Base-by-base conservation (phyloP, 2,113 vertebrate genomes). In the Arothron firmamentum region DNA sequence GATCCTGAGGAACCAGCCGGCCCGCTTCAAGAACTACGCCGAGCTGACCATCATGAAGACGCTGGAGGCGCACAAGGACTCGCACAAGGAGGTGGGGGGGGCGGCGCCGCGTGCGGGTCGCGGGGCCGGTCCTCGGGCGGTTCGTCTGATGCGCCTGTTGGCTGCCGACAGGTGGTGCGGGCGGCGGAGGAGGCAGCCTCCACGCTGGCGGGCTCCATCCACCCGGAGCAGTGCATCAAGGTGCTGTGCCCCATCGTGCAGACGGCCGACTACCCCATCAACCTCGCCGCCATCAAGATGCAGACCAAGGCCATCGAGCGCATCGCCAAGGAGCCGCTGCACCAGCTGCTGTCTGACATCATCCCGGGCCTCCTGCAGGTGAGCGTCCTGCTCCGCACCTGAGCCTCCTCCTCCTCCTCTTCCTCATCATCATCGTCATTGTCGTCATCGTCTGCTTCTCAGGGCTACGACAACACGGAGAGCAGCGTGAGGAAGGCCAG, bases 1-100 rank as follows among this genome's bases (percentile, higher is more conserved):
- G 80, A 98, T 99, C 67, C 87, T 99, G n/a, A 91, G 93, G 85
- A 98, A 97, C 81, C 97, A 99, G 84, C 97, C 97, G 0, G 94
- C 92, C 1, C 92, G 97, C 71, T 99, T 99, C 80, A 99, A 98
- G 83, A 98, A 99, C 88, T 99, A 99, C 0, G 97, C 97, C 0
- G 97, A 99, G 79, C 64, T 99, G 51, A 99, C 97, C 12, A 99
- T 99, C 87, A 99, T 99, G 96, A 99, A 99, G 90, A 99, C 96
- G 1, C 88, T 99, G 84, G 97, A 99, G 88, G 95, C 97, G n/a
- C 97, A 99, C 81, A 98, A 97, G 83, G 97, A 99, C 85, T 96
- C 95, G 10, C 96, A 99, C 78, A 99, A 99, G 79, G 97, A 99
- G 95, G 97, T 97, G 47, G n/a, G 47, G n/a, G n/a, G n/a, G n/a